Evolutionary conservation across 2,797 vertebrate species (phyloP).

Genomic region (Okamejei kenojei): DNA sequence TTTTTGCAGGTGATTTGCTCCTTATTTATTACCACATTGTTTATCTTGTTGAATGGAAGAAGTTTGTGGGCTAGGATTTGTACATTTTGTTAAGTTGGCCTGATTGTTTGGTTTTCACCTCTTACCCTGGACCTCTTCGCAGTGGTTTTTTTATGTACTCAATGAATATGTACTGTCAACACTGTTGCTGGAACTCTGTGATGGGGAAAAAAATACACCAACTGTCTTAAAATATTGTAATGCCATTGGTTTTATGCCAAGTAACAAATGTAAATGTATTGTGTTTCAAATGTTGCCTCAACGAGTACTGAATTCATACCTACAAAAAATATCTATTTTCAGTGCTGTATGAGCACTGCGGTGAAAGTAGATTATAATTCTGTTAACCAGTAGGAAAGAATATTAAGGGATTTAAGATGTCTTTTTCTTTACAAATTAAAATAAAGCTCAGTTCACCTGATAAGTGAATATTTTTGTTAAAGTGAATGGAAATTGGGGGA

Average conservation of each 20-base stretch:
- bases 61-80: slow-evolving; percentile 49
- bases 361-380: slow-evolving; percentile 68
- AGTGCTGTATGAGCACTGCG: slow-evolving; percentile 64
- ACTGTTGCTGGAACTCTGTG: slow-evolving; percentile 75
- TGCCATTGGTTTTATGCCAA: slow-evolving; percentile 81
- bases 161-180: slow-evolving; percentile 72
- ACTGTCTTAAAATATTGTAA: slow-evolving; percentile 88
- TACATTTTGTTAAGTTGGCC: slow-evolving; percentile 49
- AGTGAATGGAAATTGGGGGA: not conserved
- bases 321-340: slow-evolving; percentile 51
- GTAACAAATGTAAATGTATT: slow-evolving; percentile 77
- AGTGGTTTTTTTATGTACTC: slow-evolving; percentile 57
- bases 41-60: slow-evolving; percentile 48
- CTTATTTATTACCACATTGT: slow-evolving; percentile 53
- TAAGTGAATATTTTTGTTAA: slow-evolving; percentile 38
- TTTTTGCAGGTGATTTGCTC: slow-evolving; percentile 54
- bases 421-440: slow-evolving; percentile 27
- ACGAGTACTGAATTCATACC: slow-evolving; percentile 57
- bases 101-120: slow-evolving; percentile 41
- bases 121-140: slow-evolving; percentile 44
- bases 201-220: slow-evolving; percentile 75
- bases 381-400: slow-evolving; percentile 80
- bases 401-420: slow-evolving; percentile 69
- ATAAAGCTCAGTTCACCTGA: slow-evolving; percentile 26
- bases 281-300: slow-evolving; percentile 82